These are phyloP conservation scores for Oreochromis niloticus DNA, from an alignment of 2,113 vertebrate genomes.

Conservation along the genomic window DNA sequence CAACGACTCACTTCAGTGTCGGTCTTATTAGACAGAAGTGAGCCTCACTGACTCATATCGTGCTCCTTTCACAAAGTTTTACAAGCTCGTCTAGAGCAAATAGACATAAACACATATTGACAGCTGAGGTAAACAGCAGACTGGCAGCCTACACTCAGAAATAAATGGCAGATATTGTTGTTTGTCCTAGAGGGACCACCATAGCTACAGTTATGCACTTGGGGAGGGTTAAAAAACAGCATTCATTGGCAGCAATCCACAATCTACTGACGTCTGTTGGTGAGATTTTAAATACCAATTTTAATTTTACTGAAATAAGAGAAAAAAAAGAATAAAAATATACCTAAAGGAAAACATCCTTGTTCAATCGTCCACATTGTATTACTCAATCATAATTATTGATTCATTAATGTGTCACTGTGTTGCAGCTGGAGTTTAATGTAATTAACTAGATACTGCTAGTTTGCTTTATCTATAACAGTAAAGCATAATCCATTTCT, in stretches of 20 bases:
- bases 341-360: neutral
- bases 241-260: neutral
- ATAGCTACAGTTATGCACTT: neutral
- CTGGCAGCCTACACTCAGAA: neutral
- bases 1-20: neutral
- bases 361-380: neutral
- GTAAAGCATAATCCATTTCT: neutral
- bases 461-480: neutral
- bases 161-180: neutral
- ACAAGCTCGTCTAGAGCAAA: neutral
- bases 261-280: neutral
- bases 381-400: neutral
- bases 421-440: neutral
- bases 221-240: neutral
- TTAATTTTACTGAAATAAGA: neutral
- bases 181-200: accelerated
- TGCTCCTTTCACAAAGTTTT: neutral
- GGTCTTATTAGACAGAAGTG: neutral
- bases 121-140: neutral
- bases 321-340: accelerated
- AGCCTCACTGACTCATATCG: neutral
- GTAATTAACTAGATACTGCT: neutral
- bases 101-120: neutral
- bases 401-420: neutral
- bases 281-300: neutral